Conservation (phyloP, 2,113 vertebrate genomes). For the Melanostigma gelatinosum region DNA sequence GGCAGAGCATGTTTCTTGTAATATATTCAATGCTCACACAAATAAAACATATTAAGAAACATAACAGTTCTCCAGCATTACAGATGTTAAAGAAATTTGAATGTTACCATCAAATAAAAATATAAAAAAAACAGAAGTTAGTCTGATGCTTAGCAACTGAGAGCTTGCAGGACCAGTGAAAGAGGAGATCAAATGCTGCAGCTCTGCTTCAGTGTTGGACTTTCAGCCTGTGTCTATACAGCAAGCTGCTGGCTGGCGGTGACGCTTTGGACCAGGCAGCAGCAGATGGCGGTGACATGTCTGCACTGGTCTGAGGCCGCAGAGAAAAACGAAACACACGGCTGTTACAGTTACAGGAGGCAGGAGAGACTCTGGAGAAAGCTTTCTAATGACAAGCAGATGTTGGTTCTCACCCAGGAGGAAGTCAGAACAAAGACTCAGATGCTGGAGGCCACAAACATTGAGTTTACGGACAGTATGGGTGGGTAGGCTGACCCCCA, state of each 20-base stretch:
- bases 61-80: neutral
- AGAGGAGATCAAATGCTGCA: conserved; percentile 10
- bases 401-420: conserved; percentile 2
- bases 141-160: neutral
- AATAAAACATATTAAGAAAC: neutral
- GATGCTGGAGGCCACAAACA: neutral
- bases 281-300: conserved; percentile 61
- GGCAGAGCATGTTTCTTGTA: neutral
- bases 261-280: conserved; percentile 40
- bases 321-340: conserved; percentile 17
- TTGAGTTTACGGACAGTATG: neutral
- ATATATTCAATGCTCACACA: neutral
- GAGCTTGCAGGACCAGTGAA: neutral
- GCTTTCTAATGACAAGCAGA: neutral
- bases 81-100: neutral
- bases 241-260: conserved; percentile 15
- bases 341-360: conserved; percentile 4
- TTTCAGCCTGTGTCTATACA: neutral
- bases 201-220: neutral
- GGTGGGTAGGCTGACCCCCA: neutral
- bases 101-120: neutral
- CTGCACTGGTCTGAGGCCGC: conserved; percentile 31
- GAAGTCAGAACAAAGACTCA: conserved; percentile 4
- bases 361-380: conserved; percentile 7
- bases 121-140: too few relatives aligned